Percentiles rank a stretch among this genome's conserved stretches.
These are phyloP conservation scores for Ceratina australensis DNA, from an alignment of 1,140 invertebrate species.

Conservation along the genomic window DNA sequence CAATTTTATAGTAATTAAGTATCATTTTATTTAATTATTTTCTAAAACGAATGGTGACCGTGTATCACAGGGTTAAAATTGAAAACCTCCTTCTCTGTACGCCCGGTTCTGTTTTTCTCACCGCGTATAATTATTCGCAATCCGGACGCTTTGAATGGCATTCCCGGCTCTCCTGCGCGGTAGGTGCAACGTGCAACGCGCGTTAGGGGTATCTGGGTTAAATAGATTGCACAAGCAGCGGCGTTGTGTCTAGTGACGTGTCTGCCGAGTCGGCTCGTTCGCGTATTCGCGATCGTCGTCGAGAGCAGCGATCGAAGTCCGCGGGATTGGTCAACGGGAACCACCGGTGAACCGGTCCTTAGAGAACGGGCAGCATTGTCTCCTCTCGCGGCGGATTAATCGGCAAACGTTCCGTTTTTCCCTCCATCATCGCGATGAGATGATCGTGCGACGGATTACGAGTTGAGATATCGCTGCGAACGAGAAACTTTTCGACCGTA, in stretches of 20 bases:
- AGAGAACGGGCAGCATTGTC: constrained; percentile 66
- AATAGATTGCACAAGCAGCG: constrained; percentile 57
- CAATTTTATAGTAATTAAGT: too few relatives aligned
- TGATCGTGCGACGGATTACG: constrained; percentile 38
- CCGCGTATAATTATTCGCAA: neutral
- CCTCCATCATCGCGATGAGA: constrained; percentile 21
- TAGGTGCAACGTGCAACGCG: constrained; percentile 52
- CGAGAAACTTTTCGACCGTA: constrained; percentile 29
- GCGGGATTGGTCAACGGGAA: constrained; percentile 53
- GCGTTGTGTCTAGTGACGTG: constrained; percentile 66
- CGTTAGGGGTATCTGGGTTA: constrained; percentile 57
- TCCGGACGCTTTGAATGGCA: constrained; percentile 33
- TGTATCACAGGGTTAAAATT: too few relatives aligned
- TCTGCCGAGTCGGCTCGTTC: constrained; percentile 58
- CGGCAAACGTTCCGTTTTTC: constrained; percentile 30
- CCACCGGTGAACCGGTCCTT: constrained; percentile 59
- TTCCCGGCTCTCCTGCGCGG: constrained; percentile 25
- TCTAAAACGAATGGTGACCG: too few relatives aligned
- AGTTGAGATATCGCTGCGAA: constrained; percentile 42
- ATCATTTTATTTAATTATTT: too few relatives aligned
- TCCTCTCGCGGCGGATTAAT: constrained; percentile 53
- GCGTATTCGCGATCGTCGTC: constrained; percentile 26
- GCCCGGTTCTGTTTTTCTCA: too few relatives aligned
- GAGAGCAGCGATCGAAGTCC: constrained; percentile 24
- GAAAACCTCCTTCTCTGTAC: too few relatives aligned